Evolutionary conservation across 2,113 vertebrate genomes (phyloP).

Genomic region (Entomyzon cyanotis): DNA sequence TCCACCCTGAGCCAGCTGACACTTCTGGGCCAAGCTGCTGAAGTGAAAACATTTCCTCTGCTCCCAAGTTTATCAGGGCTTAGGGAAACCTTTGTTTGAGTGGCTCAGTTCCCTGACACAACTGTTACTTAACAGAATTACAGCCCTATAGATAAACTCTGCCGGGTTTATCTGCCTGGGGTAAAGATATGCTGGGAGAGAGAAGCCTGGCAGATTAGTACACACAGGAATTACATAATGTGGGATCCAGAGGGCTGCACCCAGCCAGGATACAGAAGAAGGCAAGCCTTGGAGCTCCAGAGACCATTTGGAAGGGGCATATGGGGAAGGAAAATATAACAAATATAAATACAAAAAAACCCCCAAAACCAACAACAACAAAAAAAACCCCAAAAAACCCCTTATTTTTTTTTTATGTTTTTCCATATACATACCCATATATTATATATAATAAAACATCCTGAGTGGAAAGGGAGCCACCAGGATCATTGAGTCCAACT

Average conservation of each 20-base stretch:
- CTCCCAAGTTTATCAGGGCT: conserved; percentile 11
- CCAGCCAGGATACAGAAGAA: neutral
- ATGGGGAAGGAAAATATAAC: neutral
- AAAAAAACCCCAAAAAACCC: too few relatives aligned
- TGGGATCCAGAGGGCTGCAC: neutral
- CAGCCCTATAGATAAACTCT: conserved; percentile 52
- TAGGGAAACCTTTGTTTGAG: conserved; percentile 14
- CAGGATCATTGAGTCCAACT: neutral
- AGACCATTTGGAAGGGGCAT: neutral
- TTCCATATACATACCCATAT: too few relatives aligned
- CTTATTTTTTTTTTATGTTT: too few relatives aligned
- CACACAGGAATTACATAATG: neutral
- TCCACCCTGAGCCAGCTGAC: neutral
- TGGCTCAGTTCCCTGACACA: neutral
- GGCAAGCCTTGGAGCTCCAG: neutral
- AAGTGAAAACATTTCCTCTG: neutral
- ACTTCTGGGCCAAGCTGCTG: neutral
- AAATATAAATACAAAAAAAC: neutral
- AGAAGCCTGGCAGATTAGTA: neutral
- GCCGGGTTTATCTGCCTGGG: neutral
- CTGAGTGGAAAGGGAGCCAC: neutral
- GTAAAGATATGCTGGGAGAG: neutral
- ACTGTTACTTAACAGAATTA: conserved; percentile 52
- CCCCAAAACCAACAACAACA: too few relatives aligned
- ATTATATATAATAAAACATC: neutral